Conservation (phyloP, 2,113 vertebrate genomes). For the Halichoeres trimaculatus region DNA sequence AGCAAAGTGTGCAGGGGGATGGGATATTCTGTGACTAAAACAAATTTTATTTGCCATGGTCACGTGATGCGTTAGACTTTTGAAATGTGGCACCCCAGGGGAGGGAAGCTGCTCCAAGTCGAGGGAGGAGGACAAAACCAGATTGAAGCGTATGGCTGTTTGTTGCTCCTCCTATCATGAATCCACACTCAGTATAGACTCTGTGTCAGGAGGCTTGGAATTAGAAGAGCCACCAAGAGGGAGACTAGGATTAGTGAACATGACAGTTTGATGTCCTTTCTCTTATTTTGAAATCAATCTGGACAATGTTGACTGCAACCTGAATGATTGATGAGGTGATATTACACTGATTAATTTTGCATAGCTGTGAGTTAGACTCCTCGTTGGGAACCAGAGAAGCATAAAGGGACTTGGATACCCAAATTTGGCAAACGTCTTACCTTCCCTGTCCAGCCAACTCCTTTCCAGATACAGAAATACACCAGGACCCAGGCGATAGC, state of each 20-base stretch:
- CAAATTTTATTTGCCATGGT: conserved; percentile 70
- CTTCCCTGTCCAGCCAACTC: conserved; percentile 99
- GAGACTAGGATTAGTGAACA: conserved; percentile 55
- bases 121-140: conserved; percentile 54
- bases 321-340: conserved; percentile 74
- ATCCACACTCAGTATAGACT: conserved; percentile 65
- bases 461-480: conserved; percentile 99
- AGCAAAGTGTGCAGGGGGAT: conserved; percentile 27
- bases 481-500: conserved; percentile 98
- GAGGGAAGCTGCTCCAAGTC: conserved; percentile 51
- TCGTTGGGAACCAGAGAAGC: conserved; percentile 25
- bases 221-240: conserved; percentile 61
- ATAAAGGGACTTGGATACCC: conserved; percentile 21
- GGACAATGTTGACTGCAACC: conserved; percentile 44
- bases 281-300: conserved; percentile 66
- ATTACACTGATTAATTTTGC: conserved; percentile 70
- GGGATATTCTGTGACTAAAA: conserved; percentile 50
- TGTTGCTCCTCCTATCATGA: conserved; percentile 69
- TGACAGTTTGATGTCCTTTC: conserved; percentile 49
- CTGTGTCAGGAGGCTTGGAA: conserved; percentile 69
- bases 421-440: conserved; percentile 80
- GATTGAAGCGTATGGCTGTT: conserved; percentile 56
- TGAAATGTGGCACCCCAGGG: conserved; percentile 61
- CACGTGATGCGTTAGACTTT: conserved; percentile 59
- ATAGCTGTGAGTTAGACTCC: conserved; percentile 49